These are phyloP conservation scores for Pristiophorus japonicus DNA, from an alignment of 2,113 vertebrate genomes.

Conservation along the genomic window DNA sequence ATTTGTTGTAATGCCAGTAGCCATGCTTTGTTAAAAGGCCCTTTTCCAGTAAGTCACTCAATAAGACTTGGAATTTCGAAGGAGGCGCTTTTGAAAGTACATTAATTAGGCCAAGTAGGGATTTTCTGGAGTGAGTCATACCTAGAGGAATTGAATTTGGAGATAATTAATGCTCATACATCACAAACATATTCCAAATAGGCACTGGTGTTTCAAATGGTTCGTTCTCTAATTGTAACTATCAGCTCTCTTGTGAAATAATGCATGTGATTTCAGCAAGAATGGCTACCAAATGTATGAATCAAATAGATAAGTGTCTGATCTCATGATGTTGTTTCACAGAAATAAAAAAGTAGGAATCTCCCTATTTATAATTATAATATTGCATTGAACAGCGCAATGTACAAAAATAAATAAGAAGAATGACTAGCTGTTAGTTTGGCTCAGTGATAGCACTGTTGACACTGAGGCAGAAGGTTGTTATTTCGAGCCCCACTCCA, in stretches of 20 bases:
- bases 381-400: background rate
- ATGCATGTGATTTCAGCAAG: background rate
- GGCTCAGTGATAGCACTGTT: background rate
- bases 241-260: background rate
- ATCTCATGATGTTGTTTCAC: background rate
- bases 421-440: background rate
- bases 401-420: background rate
- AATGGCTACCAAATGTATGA: background rate
- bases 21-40: slow-evolving; percentile 26
- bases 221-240: background rate
- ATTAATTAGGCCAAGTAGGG: background rate
- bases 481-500: background rate
- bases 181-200: background rate
- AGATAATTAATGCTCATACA: background rate
- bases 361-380: background rate
- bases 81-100: slow-evolving; percentile 17
- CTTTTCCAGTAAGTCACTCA: slow-evolving; percentile 13
- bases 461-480: background rate
- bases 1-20: slow-evolving; percentile 7
- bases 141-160: background rate
- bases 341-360: background rate
- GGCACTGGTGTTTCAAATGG: background rate
- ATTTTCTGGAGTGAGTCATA: slow-evolving; percentile 31
- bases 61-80: background rate
- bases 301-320: background rate